Evolutionary conservation across 2,113 vertebrate genomes (phyloP), one percentile per base, ranked within the genome.

Genomic region (Cathartes aura): DNA sequence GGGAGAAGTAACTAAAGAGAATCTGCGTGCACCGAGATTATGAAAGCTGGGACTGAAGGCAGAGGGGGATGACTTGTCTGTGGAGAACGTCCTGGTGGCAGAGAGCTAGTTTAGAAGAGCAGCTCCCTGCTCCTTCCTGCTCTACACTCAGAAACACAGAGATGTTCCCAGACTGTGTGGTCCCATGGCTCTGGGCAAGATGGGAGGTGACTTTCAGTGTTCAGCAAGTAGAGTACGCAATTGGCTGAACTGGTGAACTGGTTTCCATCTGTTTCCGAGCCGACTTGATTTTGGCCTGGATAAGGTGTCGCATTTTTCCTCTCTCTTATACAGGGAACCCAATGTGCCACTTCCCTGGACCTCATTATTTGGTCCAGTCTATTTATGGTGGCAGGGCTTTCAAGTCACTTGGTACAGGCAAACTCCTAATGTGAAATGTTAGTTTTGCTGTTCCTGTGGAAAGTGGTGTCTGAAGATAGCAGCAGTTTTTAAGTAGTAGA

Each of bases 261-360:
- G 0, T 53, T 86, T 53, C n/a, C 36, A 12, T 15, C 30, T 58
- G 12, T 21, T 73, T 74, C 55, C 6, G 9, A 42, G 16, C 38
- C 63, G 52, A 59, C n/a, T 48, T 75, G 20, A 16, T 62, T 82
- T 84, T 52, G 45, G 13, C 23, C 45, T 74, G 53, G 40, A 19
- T 55, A 18, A 59, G 10, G 6, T 27, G 20, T 12, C 4, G 4
- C 19, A 16, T 30, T 83, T 72, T 34, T 8, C 4, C 15, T 34
- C 29, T 84, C n/a, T 11, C 5, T 73, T 27, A 3, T 3, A 5
- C 0, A 2, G 18, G 20, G 20, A 83, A 82, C 12, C 1, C 0
- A 29, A 14, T 0, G 8, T 43, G 22, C 13, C 6, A 0, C 14
- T 63, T 81, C 19, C 21, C n/a, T n/a, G 22, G 26, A 40, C 26